phyloP scores from a whole-genome alignment of 2,888 invertebrate genomes.

The Pomacea canaliculata region DNA sequence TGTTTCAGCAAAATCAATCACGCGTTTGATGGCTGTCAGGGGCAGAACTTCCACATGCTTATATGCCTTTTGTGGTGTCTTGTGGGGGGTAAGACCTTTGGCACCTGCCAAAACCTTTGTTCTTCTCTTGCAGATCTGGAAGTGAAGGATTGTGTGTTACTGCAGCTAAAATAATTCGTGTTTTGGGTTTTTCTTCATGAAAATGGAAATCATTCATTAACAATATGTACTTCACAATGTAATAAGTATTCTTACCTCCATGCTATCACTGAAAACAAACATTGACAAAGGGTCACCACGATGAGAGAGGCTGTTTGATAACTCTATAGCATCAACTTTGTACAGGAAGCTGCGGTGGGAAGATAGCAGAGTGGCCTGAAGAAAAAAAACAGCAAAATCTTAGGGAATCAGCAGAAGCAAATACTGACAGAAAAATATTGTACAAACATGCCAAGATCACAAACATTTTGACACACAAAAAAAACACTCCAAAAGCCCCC shows the following conservation, averaged over 20 bases:
- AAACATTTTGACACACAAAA: too few relatives aligned
- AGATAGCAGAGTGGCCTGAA: constrained; percentile 88
- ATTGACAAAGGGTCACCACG: constrained; percentile 89
- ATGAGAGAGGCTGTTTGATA: constrained; percentile 80
- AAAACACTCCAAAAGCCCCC: too few relatives aligned
- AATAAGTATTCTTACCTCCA: constrained; percentile 79
- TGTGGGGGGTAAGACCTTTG: constrained; percentile 78
- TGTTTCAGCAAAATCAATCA: constrained; percentile 89
- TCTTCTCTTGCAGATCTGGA: constrained; percentile 75
- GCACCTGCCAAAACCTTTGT: constrained; percentile 54
- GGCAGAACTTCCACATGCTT: constrained; percentile 92
- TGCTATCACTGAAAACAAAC: constrained; percentile 93
- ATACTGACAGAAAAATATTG: not conserved
- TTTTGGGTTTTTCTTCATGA: too few relatives aligned
- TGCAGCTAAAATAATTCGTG: too few relatives aligned
- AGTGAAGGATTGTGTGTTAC: constrained; percentile 4
- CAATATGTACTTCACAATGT: too few relatives aligned
- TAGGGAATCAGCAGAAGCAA: not conserved
- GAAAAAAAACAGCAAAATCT: not conserved
- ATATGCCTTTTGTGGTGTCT: constrained; percentile 79
- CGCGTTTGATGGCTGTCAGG: constrained; percentile 88
- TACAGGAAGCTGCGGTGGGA: constrained; percentile 91
- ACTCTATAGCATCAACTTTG: constrained; percentile 90
- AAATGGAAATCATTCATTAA: too few relatives aligned
- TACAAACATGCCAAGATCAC: not conserved